Base-by-base conservation (phyloP, 2,888 invertebrate genomes). In the Eumerus sabulonum region DNA sequence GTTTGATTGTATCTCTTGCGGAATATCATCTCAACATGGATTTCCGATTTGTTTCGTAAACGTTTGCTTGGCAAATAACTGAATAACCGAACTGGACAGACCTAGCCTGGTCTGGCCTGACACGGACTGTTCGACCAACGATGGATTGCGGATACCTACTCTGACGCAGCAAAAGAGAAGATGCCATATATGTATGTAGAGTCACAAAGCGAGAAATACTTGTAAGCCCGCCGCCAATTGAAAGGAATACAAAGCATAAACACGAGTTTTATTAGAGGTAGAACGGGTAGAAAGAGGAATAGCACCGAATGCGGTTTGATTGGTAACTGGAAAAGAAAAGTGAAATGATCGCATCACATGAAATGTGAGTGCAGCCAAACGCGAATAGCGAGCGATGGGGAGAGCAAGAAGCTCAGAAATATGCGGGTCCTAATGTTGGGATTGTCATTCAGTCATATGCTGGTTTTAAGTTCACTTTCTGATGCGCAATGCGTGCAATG, bases 11-110 rank as follows among this genome's bases (percentile, higher is more conserved):
- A 67, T 67, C 67, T 62, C 63, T 77, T 77, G 73, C 63, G 63
- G 77, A 73, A 77, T 72, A 73, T 36, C 67, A 68, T 57, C 63
- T 59, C 14, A 44, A 63, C 60, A 50, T 77, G 63, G 57, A 77
- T 66, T 77, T 77, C 76, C 66, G 76, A 67, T 77, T 68, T 77
- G 72, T 77, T 77, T 77, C 72, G 77, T 67, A 77, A 77, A 14
- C 27, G 11, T 14, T 17, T n/a, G 9, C 14, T n/a, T 18, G 14
- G 16, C 40, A 40, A 40, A 40, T 27, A 27, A 27, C 27, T 27
- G 27, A 27, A 27, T 27, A 27, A 27, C 27, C 27, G 2, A 27
- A 27, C 27, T 7, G 27, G 7, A 27, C 7, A 4, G 27, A 7
- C 27, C 3, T 7, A 27, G 27, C 27, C 7, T 27, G 27, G 27